These are phyloP conservation scores for Drosophila azteca DNA, from an alignment of 1,140 invertebrate genomes.

Conservation along the genomic window DNA sequence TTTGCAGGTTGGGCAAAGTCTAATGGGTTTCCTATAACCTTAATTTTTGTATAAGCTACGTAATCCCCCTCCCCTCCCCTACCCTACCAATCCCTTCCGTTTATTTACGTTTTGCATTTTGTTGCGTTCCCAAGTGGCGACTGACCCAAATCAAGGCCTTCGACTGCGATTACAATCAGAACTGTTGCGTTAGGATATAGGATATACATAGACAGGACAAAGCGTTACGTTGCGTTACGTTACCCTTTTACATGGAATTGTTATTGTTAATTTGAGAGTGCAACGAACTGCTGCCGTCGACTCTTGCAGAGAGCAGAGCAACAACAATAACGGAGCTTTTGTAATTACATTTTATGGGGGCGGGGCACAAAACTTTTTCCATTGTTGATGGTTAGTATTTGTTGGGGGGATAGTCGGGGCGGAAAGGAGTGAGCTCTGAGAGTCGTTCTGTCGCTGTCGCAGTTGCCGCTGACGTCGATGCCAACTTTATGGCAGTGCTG, in stretches of 20 bases:
- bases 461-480: neutral
- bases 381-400: conserved; percentile 45
- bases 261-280: conserved; percentile 68
- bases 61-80: no score
- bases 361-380: conserved; percentile 54
- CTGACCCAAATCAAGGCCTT: conserved; percentile 46
- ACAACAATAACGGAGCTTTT: conserved; percentile 66
- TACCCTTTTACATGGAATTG: conserved; percentile 47
- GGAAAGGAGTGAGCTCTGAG: conserved; percentile 56
- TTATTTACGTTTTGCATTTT: conserved; percentile 11
- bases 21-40: neutral
- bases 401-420: conserved; percentile 52
- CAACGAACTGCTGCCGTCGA: conserved; percentile 55
- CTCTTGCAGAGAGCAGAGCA: conserved; percentile 20
- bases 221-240: conserved; percentile 41
- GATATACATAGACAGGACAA: conserved; percentile 24
- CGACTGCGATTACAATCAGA: conserved; percentile 42
- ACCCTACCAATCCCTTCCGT: no score
- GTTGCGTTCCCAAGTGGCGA: conserved; percentile 11
- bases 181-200: conserved; percentile 42
- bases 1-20: conserved; percentile 7
- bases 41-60: neutral
- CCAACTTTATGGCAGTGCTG: conserved; percentile 19
- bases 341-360: conserved; percentile 69
- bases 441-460: conserved; percentile 19